A percentile compares a stretch with the other conserved stretches of the same genome.
Conservation (phyloP, 2,888 invertebrate species). For the Sarcophaga caerulescens region DNA sequence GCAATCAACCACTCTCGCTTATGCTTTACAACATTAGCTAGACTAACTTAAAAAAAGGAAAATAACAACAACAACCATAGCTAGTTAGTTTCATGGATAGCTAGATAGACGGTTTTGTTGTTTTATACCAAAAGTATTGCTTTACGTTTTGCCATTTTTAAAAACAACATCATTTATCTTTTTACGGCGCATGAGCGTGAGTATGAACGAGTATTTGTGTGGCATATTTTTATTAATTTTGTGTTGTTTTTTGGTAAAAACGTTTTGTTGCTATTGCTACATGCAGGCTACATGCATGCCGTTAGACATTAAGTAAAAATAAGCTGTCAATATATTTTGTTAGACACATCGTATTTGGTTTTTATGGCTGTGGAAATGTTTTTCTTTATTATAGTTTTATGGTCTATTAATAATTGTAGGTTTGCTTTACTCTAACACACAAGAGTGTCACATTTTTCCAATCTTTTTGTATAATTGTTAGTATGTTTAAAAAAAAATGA, state of each 20-base stretch:
- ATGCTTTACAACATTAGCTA: not conserved
- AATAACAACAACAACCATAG: too few species aligned
- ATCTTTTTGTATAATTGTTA: too few species aligned
- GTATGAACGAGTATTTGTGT: not conserved
- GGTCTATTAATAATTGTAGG: not conserved
- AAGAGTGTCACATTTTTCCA: too few species aligned
- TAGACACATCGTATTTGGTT: not conserved
- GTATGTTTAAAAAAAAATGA: too few species aligned
- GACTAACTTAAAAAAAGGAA: too few species aligned
- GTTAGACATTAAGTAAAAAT: not conserved
- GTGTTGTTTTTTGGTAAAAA: not conserved
- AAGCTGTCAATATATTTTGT: conserved; percentile 40
- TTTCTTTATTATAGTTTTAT: not conserved
- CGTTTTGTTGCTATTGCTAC: not conserved
- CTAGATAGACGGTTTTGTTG: not conserved
- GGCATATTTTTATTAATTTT: not conserved
- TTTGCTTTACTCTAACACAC: too few species aligned
- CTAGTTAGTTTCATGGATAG: too few species aligned
- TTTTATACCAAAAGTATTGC: not conserved
- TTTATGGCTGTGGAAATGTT: not conserved
- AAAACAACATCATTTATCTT: not conserved
- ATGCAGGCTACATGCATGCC: not conserved
- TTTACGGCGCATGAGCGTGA: not conserved
- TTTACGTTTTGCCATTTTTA: not conserved
- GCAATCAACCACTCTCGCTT: not conserved